These are phyloP conservation scores for Aptenodytes patagonicus DNA, from an alignment of 2,113 vertebrate species.

Conservation along the genomic window DNA sequence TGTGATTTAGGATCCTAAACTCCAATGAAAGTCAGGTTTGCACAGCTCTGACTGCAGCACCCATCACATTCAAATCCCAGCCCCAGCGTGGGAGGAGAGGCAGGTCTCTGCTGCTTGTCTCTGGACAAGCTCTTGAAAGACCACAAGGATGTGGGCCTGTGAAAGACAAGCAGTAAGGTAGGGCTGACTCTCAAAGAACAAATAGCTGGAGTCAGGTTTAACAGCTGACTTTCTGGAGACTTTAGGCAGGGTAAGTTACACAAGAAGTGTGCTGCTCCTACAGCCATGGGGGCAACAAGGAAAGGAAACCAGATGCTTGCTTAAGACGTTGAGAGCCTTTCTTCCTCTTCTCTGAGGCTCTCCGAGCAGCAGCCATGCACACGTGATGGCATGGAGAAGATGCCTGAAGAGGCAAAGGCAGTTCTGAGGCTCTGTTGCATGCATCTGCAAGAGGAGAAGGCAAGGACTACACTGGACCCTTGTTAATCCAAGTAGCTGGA, in stretches of 20 bases:
- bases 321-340: background rate
- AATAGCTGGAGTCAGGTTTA: background rate
- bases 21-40: background rate
- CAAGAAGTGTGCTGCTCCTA: background rate
- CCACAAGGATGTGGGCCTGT: no score
- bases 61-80: background rate
- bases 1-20: background rate
- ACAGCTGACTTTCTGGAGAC: background rate
- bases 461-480: background rate
- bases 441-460: background rate
- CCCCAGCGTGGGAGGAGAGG: fast-evolving
- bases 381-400: background rate
- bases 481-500: background rate
- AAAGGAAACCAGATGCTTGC: background rate
- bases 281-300: background rate
- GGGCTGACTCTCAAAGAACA: background rate
- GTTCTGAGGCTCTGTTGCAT: background rate
- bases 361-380: background rate
- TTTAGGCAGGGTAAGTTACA: background rate
- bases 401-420: background rate
- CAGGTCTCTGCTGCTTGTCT: background rate
- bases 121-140: background rate
- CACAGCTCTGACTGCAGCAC: background rate
- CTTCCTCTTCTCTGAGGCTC: background rate
- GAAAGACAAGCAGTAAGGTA: background rate